Evolutionary conservation across 2,113 vertebrate genomes (phyloP), one percentile per base, ranked within the genome.

Genomic region (Hemichromis elongatus): DNA sequence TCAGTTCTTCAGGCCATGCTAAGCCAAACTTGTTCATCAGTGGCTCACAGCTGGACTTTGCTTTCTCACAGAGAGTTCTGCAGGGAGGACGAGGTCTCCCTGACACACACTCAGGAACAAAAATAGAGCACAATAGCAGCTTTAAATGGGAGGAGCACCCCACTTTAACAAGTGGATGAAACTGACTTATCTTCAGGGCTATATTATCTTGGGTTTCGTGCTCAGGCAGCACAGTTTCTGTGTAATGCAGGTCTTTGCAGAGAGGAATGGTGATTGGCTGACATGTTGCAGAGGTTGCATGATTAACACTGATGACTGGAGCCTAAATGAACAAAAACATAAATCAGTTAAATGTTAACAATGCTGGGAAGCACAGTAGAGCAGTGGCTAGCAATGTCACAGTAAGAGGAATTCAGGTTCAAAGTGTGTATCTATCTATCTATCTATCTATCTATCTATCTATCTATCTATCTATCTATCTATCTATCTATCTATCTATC

Each of bases 51-150:
- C 96, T 95, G 42, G 96, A 94, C 21, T 96, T 94, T 0, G 96
- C 97, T 42, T 96, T 95, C 92, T 98, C 97, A 19, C 98, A 98
- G 37, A 97, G 96, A 37, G 96, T 96, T 33, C 96, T 96, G 94
- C 98, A 98, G 0, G 97, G 97, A 0, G 96, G 63, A 42, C 95
- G 96, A 87, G 96, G 93, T 86, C 93, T 95, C 61, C 98, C 97
- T 37, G 96, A 84, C 89, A 96, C 96, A 90, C 98, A 98, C 59
- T 98, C 96, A 0, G 97, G 98, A 0, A 95, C 95, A 4, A 97
- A 97, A 94, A 97, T 95, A 53, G 97, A 98, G 91, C 97, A 98
- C 26, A 98, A 79, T 88, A 98, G 98, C 4, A 96, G 95, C 92
- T 97, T 97, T 61, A 98, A 94, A 14, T 98, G 96, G 5, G 95